These are phyloP conservation scores for Hydriomena furcata DNA, from an alignment of 2,888 invertebrate genomes.

Conservation along the genomic window DNA sequence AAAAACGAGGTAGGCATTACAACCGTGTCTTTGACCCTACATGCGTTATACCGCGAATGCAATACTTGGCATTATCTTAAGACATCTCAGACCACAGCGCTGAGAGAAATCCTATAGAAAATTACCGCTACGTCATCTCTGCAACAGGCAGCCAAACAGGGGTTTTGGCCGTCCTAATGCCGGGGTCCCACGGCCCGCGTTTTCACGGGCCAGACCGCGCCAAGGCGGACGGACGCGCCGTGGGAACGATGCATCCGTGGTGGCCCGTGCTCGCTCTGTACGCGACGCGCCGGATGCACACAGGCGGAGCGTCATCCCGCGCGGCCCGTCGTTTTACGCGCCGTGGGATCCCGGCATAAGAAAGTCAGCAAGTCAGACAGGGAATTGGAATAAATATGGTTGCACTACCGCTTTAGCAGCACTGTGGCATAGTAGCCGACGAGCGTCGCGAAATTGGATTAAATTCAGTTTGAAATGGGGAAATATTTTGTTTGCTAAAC, in stretches of 20 bases:
- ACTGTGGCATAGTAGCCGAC: conserved; percentile 13
- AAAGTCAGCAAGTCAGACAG: background rate
- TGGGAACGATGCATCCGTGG: too few species aligned
- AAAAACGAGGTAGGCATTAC: too few species aligned
- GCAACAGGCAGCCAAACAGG: background rate
- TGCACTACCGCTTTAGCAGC: conserved; percentile 1
- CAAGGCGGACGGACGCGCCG: too few species aligned
- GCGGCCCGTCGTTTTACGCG: too few species aligned
- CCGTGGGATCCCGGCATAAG: too few species aligned
- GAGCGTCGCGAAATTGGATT: background rate
- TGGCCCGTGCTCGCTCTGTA: too few species aligned
- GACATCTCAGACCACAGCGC: conserved; percentile 3
- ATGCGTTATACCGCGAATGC: conserved; percentile 20
- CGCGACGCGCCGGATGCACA: too few species aligned
- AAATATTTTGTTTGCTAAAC: background rate
- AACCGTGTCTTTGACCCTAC: too few species aligned
- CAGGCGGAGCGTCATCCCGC: too few species aligned
- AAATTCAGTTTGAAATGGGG: background rate
- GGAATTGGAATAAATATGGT: background rate
- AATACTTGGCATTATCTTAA: conserved; percentile 21
- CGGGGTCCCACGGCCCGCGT: too few species aligned
- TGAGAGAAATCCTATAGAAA: background rate
- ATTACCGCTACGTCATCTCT: background rate
- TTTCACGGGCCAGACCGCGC: too few species aligned
- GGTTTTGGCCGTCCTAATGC: background rate